Conservation (phyloP, 35 echinoderm and acorn worm genomes). For the Ptychodera flava region DNA sequence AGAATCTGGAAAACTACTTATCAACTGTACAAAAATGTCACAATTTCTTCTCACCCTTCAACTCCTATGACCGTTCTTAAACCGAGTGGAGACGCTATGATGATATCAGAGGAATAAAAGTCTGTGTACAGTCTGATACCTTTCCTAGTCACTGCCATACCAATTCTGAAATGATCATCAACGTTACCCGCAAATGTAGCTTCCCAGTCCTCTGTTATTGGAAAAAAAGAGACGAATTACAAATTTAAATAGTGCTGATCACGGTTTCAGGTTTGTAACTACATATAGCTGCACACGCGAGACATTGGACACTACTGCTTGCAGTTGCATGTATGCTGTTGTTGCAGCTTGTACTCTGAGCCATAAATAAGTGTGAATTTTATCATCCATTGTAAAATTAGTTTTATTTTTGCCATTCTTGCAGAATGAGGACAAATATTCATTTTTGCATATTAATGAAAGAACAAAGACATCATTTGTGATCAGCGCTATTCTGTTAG, state of each 20-base stretch:
- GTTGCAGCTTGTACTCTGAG: no score
- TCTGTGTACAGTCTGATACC: conserved; percentile 79
- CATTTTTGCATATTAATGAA: no score
- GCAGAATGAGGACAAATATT: no score
- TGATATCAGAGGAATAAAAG: conserved; percentile 89
- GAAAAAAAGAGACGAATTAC: conserved; percentile 4
- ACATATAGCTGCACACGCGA: no score
- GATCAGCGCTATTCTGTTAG: no score
- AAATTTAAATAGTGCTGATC: background rate
- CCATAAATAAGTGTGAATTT: background rate
- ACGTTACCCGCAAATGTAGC: conserved; percentile 80
- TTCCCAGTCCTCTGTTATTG: conserved; percentile 95
- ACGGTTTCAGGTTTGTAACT: no score
- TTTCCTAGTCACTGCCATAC: conserved; percentile 63
- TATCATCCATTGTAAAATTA: background rate
- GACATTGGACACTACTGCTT: no score
- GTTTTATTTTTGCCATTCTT: no score
- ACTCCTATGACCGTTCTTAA: conserved; percentile 87
- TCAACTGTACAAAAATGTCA: no score
- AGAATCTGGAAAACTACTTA: no score
- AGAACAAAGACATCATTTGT: no score
- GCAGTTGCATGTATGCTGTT: background rate
- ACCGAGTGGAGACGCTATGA: conserved; percentile 89
- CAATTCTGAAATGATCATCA: conserved; percentile 96
- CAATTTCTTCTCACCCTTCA: conserved; percentile 58